Percentiles rank a stretch among this genome's conserved stretches.
Evolutionary conservation across 1,140 invertebrate species (phyloP).

Genomic region (Trigoniulus corallinus): DNA sequence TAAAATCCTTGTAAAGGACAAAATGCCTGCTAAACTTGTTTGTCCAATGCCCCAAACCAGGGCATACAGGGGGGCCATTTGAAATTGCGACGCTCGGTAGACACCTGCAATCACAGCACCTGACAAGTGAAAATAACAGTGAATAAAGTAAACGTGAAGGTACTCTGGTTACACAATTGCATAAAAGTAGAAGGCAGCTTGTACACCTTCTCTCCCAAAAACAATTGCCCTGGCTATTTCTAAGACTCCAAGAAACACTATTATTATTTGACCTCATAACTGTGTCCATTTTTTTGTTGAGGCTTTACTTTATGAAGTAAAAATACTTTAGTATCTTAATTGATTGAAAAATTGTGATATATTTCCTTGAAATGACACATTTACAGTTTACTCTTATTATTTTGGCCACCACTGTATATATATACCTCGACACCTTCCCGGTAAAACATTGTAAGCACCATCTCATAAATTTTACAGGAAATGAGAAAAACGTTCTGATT

Average conservation of each 20-base stretch:
- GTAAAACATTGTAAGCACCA: too few relatives aligned
- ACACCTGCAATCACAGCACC: conserved; percentile 80
- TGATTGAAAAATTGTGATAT: not conserved
- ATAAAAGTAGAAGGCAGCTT: not conserved
- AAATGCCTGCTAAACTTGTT: conserved; percentile 66
- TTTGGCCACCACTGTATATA: too few relatives aligned
- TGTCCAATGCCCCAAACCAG: conserved; percentile 86
- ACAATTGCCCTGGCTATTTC: not conserved
- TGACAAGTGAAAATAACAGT: conserved; percentile 14
- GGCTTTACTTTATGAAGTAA: too few relatives aligned
- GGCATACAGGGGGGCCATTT: conserved; percentile 76
- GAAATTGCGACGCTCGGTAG: conserved; percentile 67
- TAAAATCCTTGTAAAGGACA: conserved; percentile 81
- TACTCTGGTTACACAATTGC: not conserved
- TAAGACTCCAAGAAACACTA: not conserved
- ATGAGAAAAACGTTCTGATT: too few relatives aligned
- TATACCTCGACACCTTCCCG: too few relatives aligned
- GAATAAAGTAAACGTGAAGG: not conserved
- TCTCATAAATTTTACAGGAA: too few relatives aligned
- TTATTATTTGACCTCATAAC: too few relatives aligned
- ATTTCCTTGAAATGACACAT: too few relatives aligned
- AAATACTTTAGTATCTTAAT: not conserved
- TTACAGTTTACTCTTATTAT: too few relatives aligned
- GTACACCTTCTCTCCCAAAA: not conserved
- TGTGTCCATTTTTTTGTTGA: too few relatives aligned